These are phyloP conservation scores for Selene dorsalis DNA, from an alignment of 2,797 vertebrate genomes.

Conservation along the genomic window DNA sequence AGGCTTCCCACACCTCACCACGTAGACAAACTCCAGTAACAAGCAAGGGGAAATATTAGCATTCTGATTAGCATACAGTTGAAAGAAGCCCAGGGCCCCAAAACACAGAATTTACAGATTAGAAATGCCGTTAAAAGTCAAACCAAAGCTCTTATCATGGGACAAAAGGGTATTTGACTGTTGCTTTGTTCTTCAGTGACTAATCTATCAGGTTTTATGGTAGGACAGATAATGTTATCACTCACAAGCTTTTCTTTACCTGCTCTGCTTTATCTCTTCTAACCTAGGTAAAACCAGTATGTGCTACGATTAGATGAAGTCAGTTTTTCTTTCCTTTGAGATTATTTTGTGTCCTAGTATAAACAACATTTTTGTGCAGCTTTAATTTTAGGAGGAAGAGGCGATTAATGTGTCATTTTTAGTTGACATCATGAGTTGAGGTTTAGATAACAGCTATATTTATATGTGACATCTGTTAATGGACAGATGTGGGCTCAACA, in stretches of 20 bases:
- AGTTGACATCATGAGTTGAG: not conserved
- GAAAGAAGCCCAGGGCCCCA: conserved; percentile 58
- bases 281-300: conserved; percentile 53
- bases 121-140: conserved; percentile 67
- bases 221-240: conserved; percentile 77
- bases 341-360: conserved; percentile 17
- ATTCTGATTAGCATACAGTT: conserved; percentile 78
- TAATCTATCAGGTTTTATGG: conserved; percentile 82
- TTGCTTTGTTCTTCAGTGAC: conserved; percentile 78
- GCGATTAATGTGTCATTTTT: not conserved
- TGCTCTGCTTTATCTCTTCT: conserved; percentile 59
- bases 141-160: conserved; percentile 66
- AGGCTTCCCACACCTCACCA: conserved; percentile 19
- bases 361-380: not conserved
- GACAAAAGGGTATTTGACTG: conserved; percentile 63
- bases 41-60: conserved; percentile 43
- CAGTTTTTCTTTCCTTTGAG: not conserved
- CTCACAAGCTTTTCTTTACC: conserved; percentile 60
- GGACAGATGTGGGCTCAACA: not conserved
- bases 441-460: not conserved
- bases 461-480: not conserved
- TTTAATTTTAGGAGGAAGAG: not conserved
- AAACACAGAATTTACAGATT: conserved; percentile 67
- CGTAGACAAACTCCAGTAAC: conserved; percentile 42
- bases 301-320: conserved; percentile 26